Evolutionary conservation across 2,888 invertebrate species (phyloP), one percentile per base, ranked within the genome.

Genomic region (Tinea trinotella): DNA sequence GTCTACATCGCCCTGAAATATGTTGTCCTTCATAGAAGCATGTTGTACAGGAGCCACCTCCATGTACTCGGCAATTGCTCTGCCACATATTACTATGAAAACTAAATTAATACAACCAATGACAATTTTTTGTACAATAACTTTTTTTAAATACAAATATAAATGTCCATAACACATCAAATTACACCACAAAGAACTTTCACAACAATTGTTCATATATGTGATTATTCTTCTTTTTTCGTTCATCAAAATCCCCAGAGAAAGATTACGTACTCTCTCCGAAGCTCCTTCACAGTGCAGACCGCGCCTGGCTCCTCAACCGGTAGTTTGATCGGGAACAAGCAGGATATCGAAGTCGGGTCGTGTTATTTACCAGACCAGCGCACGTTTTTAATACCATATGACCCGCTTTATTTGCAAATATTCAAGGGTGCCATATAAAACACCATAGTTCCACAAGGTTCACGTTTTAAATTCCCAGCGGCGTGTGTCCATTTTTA

Each of bases 1-100:
- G 89, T 96, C 95, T 66, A 95, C 93, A 89, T 95, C 95, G 78
- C 95, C 95, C 94, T 95, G 90, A 87, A 91, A 89, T 87, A 82
- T 70, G 75, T 84, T 72, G 77, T 77, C 76, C 84, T 81, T 81
- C 80, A 79, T 79, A 83, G 83, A 81, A 73, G 67, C 70, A 69
- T 30, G 30, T 30, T 4, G 67, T 69, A 70, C 67, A 69, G 67
- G 57, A 64, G 65, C 65, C 71, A 70, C 76, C 75, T 71, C 72
- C 74, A 74, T 73, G 68, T 70, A 69, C 69, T 66, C 61, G 68
- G 74, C 72, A 73, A 69, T 71, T 64, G 66, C 67, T 66, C 66
- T 48, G 48, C 18, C 48, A 48, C 48, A 48, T 48, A 48, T n/a
- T 18, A 20, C 50, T 24, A 50, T 50, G 24, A 15, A 24, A 13